Base-by-base conservation (phyloP, 2,113 vertebrate species). In the Trochalopteron elliotii region DNA sequence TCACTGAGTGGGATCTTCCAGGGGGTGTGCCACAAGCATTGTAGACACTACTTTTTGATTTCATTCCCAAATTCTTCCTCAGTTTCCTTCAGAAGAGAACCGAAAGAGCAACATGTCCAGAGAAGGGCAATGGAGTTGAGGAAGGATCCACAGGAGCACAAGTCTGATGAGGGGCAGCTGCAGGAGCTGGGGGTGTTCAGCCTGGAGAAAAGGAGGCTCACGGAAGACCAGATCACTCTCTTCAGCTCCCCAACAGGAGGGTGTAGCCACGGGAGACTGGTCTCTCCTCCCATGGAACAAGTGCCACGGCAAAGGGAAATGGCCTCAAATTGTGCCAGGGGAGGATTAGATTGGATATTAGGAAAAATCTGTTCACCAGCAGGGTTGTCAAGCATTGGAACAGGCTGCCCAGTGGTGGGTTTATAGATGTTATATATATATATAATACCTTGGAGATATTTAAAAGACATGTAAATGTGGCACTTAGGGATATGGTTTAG, bases 241-340 rank as follows among this genome's bases (percentile, higher is more conserved):
- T 60, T 37, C 40, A 86, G 7, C 40, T 40, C 11, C 39, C n/a
- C 42, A 40, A 42, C 8, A 72, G 39, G 10, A 72, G 8, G 4
- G 6, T 47, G 8, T 23, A 40, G 21, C 9, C 3, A 8, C 24
- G 5, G 5, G 12, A 8, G 15, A 1, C 23, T 22, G 6, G 7
- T 72, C 39, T 59, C 45, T 59, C 65, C 30, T 79, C 30, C 18
- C 12, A 20, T 7, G 21, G 60, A 17, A 28, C 3, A 78, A 44
- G 27, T 6, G 7, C 39, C 19, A 33, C 22, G 10, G 40, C 33
- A 42, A 47, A n/a, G 42, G 12, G 40, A 74, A 61, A 49, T 19
- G 18, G 30, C 25, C 40, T 60, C 22, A 74, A 9, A 20, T 40
- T 61, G 40, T 53, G 31, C 40, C 35, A 60, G 25, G 9, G 17